These are phyloP conservation scores for Paracyclopina nana DNA, from an alignment of 1,140 invertebrate genomes.

Conservation along the genomic window DNA sequence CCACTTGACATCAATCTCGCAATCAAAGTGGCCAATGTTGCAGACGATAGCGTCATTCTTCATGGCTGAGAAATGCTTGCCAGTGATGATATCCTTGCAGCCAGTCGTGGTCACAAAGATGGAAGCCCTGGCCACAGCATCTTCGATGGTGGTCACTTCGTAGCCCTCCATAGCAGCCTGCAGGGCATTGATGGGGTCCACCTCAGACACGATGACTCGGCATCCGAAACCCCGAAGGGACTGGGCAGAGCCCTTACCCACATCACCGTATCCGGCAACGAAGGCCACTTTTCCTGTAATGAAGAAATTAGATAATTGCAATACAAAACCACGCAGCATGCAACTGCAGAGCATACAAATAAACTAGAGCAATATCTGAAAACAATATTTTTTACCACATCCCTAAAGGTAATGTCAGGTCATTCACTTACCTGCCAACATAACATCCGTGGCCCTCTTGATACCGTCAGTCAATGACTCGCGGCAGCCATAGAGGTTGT, in stretches of 20 bases:
- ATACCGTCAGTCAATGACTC: constrained; percentile 97
- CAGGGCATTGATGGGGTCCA: constrained; percentile 96
- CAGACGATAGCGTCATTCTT: constrained; percentile 92
- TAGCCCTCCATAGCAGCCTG: constrained; percentile 98
- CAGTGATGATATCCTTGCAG: constrained; percentile 78
- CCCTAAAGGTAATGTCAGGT: too few species aligned
- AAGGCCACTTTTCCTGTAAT: constrained; percentile 96
- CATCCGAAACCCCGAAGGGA: constrained; percentile 84
- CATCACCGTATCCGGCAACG: constrained; percentile 96
- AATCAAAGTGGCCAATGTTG: constrained; percentile 98
- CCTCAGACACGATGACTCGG: constrained; percentile 88
- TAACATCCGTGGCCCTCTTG: constrained; percentile 90
- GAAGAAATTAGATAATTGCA: too few species aligned
- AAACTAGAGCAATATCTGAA: too few species aligned
- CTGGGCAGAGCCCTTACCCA: constrained; percentile 95
- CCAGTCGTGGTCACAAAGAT: constrained; percentile 98
- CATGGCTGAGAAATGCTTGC: constrained; percentile 75
- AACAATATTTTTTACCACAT: too few species aligned
- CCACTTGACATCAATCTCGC: constrained; percentile 93
- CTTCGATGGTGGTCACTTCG: constrained; percentile 88
- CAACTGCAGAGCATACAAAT: too few species aligned
- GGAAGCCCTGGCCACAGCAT: constrained; percentile 41
- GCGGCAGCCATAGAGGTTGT: constrained; percentile 95
- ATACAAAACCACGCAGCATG: too few species aligned
- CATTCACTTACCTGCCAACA: constrained; percentile 97